These are phyloP conservation scores for Labrus mixtus DNA, from an alignment of 2,113 vertebrate species.

Conservation along the genomic window DNA sequence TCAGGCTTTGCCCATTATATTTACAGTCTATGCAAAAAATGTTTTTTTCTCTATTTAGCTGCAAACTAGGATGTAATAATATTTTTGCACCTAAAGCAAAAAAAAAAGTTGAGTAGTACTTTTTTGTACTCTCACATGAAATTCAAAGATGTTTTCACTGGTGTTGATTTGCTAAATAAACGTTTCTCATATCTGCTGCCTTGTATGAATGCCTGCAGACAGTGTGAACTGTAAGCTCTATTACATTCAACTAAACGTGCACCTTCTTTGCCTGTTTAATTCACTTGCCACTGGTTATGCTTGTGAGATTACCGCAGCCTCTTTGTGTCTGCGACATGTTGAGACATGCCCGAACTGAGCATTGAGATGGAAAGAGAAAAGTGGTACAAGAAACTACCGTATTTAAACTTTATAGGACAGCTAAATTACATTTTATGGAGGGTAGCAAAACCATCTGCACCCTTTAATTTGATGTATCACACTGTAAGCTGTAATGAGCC, in stretches of 20 bases:
- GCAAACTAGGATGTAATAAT: no score
- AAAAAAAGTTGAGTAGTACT: no score
- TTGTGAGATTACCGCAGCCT: neutral
- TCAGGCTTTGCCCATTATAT: no score
- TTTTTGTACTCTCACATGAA: no score
- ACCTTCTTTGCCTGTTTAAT: neutral
- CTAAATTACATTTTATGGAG: slow-evolving; percentile 6
- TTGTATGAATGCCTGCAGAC: no score
- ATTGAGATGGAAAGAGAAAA: slow-evolving; percentile 22
- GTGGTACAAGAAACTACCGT: neutral
- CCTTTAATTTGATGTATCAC: slow-evolving; percentile 20
- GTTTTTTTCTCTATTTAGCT: no score
- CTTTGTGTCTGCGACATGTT: slow-evolving; percentile 33
- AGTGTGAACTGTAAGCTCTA: neutral
- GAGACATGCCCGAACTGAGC: slow-evolving; percentile 56
- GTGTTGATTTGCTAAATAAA: neutral
- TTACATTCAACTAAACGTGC: neutral
- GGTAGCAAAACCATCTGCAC: neutral
- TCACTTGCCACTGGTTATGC: neutral
- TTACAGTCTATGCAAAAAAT: no score
- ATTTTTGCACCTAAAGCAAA: no score
- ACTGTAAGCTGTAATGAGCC: slow-evolving; percentile 3
- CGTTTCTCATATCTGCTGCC: neutral
- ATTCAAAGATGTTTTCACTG: neutral
- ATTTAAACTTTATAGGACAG: neutral